Evolutionary conservation across 1,140 invertebrate genomes (phyloP).

Genomic region (Acarapis woodi): DNA sequence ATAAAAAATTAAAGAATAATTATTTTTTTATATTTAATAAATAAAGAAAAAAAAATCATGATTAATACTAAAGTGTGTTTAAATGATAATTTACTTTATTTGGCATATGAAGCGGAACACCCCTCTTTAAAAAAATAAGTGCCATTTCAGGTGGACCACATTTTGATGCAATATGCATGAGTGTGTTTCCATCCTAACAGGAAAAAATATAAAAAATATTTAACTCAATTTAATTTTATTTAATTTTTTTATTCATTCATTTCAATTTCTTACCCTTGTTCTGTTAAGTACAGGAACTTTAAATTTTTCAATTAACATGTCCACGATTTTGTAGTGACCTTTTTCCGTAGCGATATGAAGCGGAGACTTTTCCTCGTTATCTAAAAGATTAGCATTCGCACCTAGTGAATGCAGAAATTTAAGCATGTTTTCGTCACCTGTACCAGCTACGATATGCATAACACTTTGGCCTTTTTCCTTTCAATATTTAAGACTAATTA

Average conservation of each 20-base stretch:
- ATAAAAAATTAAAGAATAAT: too few relatives aligned
- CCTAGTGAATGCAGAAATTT: slow-evolving; percentile 81
- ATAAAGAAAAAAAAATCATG: too few relatives aligned
- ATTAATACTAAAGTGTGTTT: too few relatives aligned
- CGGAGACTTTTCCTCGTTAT: slow-evolving; percentile 65
- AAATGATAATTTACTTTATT: slow-evolving; percentile 62
- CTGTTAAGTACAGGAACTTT: slow-evolving; percentile 75
- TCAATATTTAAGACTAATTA: background rate
- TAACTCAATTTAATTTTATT: background rate
- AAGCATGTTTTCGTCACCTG: slow-evolving; percentile 70
- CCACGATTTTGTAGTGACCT: slow-evolving; percentile 78
- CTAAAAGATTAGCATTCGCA: slow-evolving; percentile 69
- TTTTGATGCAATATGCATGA: slow-evolving; percentile 89
- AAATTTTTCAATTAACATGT: slow-evolving; percentile 87
- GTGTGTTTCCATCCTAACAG: slow-evolving; percentile 55
- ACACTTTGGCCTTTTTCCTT: slow-evolving; percentile 67
- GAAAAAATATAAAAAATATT: background rate
- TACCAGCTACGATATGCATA: slow-evolving; percentile 72
- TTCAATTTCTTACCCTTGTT: slow-evolving; percentile 28
- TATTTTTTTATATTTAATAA: too few relatives aligned
- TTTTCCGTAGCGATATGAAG: slow-evolving; percentile 90
- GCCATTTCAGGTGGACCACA: slow-evolving; percentile 92
- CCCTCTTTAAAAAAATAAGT: slow-evolving; percentile 92
- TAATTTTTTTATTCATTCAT: background rate
- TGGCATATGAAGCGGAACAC: slow-evolving; percentile 96